Conservation (phyloP, 2,113 vertebrate species). For the Ictidomys tridecemlineatus region DNA sequence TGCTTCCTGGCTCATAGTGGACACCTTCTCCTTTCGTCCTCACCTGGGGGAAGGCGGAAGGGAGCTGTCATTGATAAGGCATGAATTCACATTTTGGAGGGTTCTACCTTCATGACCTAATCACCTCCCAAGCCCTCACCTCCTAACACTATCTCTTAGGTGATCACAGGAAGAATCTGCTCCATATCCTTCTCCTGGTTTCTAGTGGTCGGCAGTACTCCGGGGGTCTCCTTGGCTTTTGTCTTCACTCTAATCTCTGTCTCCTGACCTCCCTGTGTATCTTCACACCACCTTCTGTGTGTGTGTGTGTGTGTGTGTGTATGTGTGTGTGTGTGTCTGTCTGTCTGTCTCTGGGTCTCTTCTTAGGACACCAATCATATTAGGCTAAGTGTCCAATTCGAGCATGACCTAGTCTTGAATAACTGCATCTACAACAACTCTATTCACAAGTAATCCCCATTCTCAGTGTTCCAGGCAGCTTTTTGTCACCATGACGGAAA, state of each 20-base stretch:
- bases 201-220: background rate
- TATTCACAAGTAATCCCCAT: background rate
- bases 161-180: background rate
- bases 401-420: too few species aligned
- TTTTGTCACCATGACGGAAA: too few species aligned
- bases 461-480: background rate
- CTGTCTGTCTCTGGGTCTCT: background rate
- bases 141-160: background rate
- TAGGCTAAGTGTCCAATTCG: too few species aligned
- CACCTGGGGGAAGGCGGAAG: background rate
- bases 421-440: background rate
- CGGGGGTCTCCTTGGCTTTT: background rate
- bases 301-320: too few species aligned
- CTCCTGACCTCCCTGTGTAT: background rate
- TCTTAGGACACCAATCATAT: background rate
- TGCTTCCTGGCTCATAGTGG: background rate
- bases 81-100: background rate
- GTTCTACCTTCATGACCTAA: background rate
- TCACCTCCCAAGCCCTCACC: background rate
- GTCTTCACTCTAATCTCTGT: background rate
- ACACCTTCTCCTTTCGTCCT: background rate
- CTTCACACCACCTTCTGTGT: background rate
- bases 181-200: background rate
- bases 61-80: background rate
- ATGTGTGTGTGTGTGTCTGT: background rate